Conservation (phyloP, 2,888 invertebrate species). For the Parnassius mnemosyne region DNA sequence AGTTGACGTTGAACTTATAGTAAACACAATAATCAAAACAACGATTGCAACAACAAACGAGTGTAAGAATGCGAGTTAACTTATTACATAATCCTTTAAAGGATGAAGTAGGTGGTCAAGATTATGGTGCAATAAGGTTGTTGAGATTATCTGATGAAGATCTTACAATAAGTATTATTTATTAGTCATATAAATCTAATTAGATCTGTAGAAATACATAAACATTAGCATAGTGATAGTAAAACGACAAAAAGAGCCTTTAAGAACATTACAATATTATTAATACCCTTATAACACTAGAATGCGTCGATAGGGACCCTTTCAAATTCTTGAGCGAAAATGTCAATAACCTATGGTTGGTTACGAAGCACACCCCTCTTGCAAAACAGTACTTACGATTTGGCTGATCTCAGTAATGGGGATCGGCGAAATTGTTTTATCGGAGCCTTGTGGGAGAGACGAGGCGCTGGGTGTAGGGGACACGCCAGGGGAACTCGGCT, state of each 20-base stretch:
- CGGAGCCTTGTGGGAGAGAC: slow-evolving; percentile 79
- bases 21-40: slow-evolving; percentile 2
- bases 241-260: neutral
- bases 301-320: slow-evolving; percentile 13
- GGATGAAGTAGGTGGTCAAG: slow-evolving; percentile 28
- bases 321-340: slow-evolving; percentile 20
- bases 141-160: neutral
- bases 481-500: slow-evolving; percentile 75
- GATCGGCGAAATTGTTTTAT: slow-evolving; percentile 78
- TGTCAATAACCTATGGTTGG: slow-evolving; percentile 19
- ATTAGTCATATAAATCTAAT: no score
- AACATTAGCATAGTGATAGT: neutral
- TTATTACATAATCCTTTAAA: slow-evolving; percentile 30
- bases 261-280: neutral
- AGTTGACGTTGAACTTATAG: slow-evolving; percentile 11
- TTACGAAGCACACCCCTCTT: slow-evolving; percentile 23
- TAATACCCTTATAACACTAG: neutral
- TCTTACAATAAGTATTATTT: no score
- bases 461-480: slow-evolving; percentile 83
- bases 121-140: slow-evolving; percentile 28
- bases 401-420: slow-evolving; percentile 85
- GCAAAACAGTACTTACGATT: slow-evolving; percentile 78
- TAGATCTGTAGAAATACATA: no score
- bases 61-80: slow-evolving; percentile 23
- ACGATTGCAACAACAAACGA: slow-evolving; percentile 5